A percentile compares a stretch with the other conserved stretches of the same genome.
Conservation (phyloP, 2,888 invertebrate genomes). For the Chalcis sispes region DNA sequence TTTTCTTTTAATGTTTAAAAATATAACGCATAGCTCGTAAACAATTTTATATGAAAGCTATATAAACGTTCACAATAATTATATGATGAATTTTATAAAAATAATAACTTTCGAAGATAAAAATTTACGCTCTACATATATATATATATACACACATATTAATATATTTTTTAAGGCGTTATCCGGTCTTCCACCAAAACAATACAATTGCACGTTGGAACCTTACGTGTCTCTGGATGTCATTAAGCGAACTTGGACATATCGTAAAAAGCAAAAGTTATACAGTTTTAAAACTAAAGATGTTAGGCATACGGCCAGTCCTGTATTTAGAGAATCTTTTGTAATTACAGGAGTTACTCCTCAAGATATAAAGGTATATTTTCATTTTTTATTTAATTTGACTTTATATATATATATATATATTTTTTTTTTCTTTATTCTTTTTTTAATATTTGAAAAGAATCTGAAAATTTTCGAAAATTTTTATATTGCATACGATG, state of each 20-base stretch:
- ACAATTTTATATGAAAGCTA: too few relatives aligned
- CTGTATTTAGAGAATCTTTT: slow-evolving; percentile 75
- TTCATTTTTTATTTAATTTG: too few relatives aligned
- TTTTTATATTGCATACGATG: background rate
- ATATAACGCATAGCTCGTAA: too few relatives aligned
- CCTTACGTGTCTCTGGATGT: slow-evolving; percentile 73
- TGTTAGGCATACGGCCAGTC: slow-evolving; percentile 74
- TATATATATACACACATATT: too few relatives aligned
- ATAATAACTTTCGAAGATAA: too few relatives aligned
- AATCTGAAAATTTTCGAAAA: background rate
- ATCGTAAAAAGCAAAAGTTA: slow-evolving; percentile 71
- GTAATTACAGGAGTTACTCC: slow-evolving; percentile 72
- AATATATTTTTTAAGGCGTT: slow-evolving; percentile 70
- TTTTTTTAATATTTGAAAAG: too few relatives aligned
- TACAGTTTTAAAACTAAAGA: slow-evolving; percentile 74
- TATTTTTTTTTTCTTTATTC: too few relatives aligned
- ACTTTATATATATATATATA: too few relatives aligned
- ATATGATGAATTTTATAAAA: too few relatives aligned
- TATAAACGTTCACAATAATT: background rate
- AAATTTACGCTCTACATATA: background rate
- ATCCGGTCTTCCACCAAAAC: slow-evolving; percentile 75
- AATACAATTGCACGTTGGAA: slow-evolving; percentile 75
- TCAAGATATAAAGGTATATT: slow-evolving; percentile 72
- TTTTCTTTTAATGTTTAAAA: background rate
- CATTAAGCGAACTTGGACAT: slow-evolving; percentile 71